Percentiles rank a stretch among this genome's conserved stretches.
These are phyloP conservation scores for Cranoglanis bouderius DNA, from an alignment of 2,113 vertebrate genomes.

Conservation along the genomic window DNA sequence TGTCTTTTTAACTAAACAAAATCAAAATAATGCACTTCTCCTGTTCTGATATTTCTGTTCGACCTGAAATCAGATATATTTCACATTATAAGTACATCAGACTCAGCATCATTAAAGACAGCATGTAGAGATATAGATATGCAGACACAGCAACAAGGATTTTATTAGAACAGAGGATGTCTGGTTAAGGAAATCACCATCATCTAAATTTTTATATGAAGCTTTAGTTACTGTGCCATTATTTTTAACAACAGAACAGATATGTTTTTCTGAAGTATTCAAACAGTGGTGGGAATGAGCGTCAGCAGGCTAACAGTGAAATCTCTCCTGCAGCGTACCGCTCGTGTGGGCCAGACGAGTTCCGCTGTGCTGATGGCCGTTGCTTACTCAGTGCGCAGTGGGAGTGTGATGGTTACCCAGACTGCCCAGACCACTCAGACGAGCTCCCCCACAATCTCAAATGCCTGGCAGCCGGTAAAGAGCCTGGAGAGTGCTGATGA, in stretches of 20 bases:
- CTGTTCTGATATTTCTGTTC: not conserved
- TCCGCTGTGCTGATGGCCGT: slow-evolving; percentile 89
- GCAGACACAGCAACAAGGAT: not conserved
- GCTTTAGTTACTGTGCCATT: not conserved
- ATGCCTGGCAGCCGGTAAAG: slow-evolving; percentile 88
- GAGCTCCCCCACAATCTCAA: slow-evolving; percentile 91
- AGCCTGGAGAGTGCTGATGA: slow-evolving; percentile 33
- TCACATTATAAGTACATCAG: not conserved
- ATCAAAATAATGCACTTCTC: not conserved
- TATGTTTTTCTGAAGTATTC: not conserved
- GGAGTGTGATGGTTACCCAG: slow-evolving; percentile 94
- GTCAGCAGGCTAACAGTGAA: slow-evolving; percentile 21
- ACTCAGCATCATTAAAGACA: not conserved
- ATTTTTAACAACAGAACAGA: not conserved
- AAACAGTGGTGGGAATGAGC: not conserved
- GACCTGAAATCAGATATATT: not conserved
- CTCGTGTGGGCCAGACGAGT: slow-evolving; percentile 84
- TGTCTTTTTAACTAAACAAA: not conserved
- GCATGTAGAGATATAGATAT: not conserved
- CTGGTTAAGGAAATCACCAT: not conserved
- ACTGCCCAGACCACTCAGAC: slow-evolving; percentile 93
- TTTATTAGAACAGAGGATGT: not conserved
- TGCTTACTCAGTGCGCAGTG: slow-evolving; percentile 91
- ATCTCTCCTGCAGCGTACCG: slow-evolving; percentile 78
- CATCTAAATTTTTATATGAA: not conserved